Base-by-base conservation (phyloP, 2,888 invertebrate genomes). In the Cheilosia scutellata region DNA sequence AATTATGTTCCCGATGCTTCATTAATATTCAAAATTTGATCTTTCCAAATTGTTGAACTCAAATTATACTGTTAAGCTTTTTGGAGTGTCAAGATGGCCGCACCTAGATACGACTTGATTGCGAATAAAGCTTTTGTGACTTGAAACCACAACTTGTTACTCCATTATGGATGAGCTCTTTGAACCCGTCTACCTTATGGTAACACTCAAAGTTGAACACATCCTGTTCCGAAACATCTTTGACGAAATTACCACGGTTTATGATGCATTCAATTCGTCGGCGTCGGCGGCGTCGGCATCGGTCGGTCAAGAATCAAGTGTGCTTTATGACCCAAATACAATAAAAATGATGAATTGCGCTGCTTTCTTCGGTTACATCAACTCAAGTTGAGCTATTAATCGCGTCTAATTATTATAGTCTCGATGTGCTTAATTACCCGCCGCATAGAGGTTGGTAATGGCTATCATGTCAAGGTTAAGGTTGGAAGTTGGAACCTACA, bases 251-350 rank as follows among this genome's bases (percentile, higher is more conserved):
- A 33, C 33, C 63, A 9, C 37, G 27, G 37, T 65, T 65, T 65
- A 65, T 65, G 65, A 65, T 51, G 65, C 65, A 51, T 51, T 65
- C 65, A 51, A 37, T 49, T 37, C 13, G 31, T 11, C 13, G 13
- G n/a, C 42, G 31, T 49, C 27, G 16, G 47, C 47, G n/a, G 29
- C 31, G 47, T 31, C n/a, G n/a, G n/a, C n/a, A n/a, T n/a, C n/a
- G n/a, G n/a, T 49, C 20, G 13, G 31, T 37, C 2, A 16, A 20
- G 49, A 5, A 20, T 20, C 20, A 20, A 20, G 71, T 33, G 71
- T 82, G 77, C 27, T 82, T 82, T 82, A 82, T 82, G 82, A 77
- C 72, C 82, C 82, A 77, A 60, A 82, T 72, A 74, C 33, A 71
- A 82, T 58, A 66, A 76, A 65, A 72, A n/a, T 62, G 65, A 77